Conservation (phyloP, 2,888 invertebrate genomes). For the Dryadula phaetusa region DNA sequence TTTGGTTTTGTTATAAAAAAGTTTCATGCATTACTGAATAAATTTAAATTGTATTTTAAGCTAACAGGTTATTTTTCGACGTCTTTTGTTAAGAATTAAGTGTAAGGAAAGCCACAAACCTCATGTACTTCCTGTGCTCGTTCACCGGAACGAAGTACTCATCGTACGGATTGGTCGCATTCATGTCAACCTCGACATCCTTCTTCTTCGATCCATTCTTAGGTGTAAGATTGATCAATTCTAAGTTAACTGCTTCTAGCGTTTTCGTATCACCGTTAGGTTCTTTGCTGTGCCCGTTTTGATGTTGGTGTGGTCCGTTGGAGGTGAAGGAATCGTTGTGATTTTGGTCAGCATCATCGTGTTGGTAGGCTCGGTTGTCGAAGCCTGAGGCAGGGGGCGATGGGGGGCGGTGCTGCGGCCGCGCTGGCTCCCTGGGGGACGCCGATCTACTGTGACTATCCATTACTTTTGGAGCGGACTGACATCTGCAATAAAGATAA, state of each 20-base stretch:
- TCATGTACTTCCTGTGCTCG: constrained; percentile 93
- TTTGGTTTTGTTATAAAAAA: neutral
- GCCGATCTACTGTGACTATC: constrained; percentile 81
- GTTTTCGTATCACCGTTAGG: constrained; percentile 77
- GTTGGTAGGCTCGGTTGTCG: constrained; percentile 78
- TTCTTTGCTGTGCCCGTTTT: constrained; percentile 73
- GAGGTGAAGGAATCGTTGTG: constrained; percentile 82
- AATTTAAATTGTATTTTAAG: neutral
- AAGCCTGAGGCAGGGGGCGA: constrained; percentile 71
- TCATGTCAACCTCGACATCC: constrained; percentile 86
- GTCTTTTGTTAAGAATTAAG: constrained; percentile 7
- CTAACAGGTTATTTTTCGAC: constrained; percentile 4
- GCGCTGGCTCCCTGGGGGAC: constrained; percentile 79
- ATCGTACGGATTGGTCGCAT: constrained; percentile 89
- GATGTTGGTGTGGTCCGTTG: constrained; percentile 64
- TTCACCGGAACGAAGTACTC: constrained; percentile 94
- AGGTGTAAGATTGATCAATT: constrained; percentile 89
- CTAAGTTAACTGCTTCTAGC: constrained; percentile 90
- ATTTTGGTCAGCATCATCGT: constrained; percentile 74
- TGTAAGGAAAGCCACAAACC: constrained; percentile 73
- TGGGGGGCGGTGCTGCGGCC: constrained; percentile 76
- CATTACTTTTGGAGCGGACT: constrained; percentile 80
- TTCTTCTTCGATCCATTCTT: constrained; percentile 86
- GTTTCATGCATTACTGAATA: neutral
- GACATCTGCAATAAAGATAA: constrained; percentile 70